phyloP scores from a whole-genome alignment of 2,797 vertebrate species.

The Danio choprae region DNA sequence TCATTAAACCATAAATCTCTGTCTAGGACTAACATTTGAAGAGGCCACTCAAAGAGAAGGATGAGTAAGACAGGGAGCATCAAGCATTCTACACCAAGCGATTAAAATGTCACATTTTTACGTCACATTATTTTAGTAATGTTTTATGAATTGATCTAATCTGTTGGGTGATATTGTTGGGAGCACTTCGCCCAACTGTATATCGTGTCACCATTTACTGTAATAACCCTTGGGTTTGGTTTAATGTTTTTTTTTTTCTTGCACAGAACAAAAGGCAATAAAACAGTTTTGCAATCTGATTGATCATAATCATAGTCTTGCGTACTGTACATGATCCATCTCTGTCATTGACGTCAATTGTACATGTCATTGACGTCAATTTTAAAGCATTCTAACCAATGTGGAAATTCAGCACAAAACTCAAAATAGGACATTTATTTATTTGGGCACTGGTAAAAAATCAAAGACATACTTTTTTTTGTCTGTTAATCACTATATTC shows the following conservation, averaged over 20 bases:
- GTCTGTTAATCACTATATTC: neutral
- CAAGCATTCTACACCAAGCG: neutral
- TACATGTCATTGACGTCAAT: neutral
- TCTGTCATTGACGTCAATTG: neutral
- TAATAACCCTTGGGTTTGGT: no score
- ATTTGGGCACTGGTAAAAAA: neutral
- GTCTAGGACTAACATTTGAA: conserved; percentile 28
- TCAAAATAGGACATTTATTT: neutral
- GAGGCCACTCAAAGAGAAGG: neutral
- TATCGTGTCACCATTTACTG: neutral
- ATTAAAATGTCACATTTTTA: conserved; percentile 7
- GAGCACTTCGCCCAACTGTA: neutral
- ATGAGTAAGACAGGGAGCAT: neutral
- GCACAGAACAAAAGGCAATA: neutral
- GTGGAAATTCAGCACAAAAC: neutral
- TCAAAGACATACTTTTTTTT: no score
- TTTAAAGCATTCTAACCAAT: neutral
- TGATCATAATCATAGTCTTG: neutral
- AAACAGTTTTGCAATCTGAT: conserved; percentile 2
- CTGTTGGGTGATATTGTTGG: neutral
- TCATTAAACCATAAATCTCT: conserved; percentile 33
- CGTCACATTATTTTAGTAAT: neutral
- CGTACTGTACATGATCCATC: no score
- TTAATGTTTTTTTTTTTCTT: neutral
- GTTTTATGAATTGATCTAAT: neutral